These are phyloP conservation scores for Hedychridium roseum DNA, from an alignment of 2,888 invertebrate genomes.

Conservation along the genomic window DNA sequence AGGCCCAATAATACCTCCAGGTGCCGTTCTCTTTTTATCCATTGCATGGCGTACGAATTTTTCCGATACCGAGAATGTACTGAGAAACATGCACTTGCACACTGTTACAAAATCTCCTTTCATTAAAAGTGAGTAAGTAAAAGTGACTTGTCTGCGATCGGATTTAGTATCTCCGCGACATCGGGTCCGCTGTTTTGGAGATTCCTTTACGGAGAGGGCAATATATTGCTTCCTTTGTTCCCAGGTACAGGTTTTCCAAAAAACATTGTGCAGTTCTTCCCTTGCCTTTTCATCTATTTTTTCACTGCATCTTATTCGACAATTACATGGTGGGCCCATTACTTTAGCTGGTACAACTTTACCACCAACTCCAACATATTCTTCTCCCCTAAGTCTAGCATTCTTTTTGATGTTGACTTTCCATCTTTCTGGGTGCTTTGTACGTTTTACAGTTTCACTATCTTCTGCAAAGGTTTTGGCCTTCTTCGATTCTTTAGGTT, in stretches of 20 bases:
- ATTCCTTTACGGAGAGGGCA: constrained; percentile 46
- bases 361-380: constrained; percentile 47
- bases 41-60: constrained; percentile 48
- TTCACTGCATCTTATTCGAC: constrained; percentile 44
- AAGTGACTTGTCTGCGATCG: constrained; percentile 42
- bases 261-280: constrained; percentile 41
- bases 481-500: constrained; percentile 4
- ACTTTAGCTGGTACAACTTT: constrained; percentile 46
- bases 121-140: constrained; percentile 42
- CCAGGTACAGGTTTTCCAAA: constrained; percentile 48
- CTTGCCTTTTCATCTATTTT: constrained; percentile 42
- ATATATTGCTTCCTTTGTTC: constrained; percentile 47
- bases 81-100: constrained; percentile 51
- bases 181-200: constrained; percentile 46
- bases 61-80: constrained; percentile 47
- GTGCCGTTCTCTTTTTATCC: constrained; percentile 45
- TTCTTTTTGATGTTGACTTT: constrained; percentile 50
- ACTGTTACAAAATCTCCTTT: constrained; percentile 44
- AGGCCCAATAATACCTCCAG: constrained; percentile 42
- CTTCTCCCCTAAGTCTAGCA: constrained; percentile 44
- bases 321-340: constrained; percentile 48
- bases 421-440: constrained; percentile 46
- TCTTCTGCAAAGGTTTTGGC: constrained; percentile 1
- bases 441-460: constrained; percentile 23
- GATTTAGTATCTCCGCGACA: constrained; percentile 38